These are phyloP conservation scores for Bos javanicus DNA, from an alignment of 2,113 vertebrate species.

Conservation along the genomic window DNA sequence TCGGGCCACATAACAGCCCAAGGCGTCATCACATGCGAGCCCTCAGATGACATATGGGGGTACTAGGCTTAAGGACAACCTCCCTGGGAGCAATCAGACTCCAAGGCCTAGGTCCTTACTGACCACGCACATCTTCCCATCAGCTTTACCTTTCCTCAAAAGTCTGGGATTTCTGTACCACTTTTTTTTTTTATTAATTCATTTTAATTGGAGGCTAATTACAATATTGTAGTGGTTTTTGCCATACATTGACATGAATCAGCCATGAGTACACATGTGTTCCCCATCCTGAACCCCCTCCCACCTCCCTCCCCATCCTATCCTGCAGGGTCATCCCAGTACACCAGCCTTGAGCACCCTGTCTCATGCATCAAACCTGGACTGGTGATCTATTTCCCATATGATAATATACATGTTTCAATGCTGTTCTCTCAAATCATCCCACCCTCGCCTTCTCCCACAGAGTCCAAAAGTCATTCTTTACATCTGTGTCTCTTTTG, in stretches of 20 bases:
- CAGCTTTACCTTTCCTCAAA: not conserved
- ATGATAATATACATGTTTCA: not conserved
- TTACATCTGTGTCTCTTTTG: not conserved
- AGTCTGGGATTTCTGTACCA: not conserved
- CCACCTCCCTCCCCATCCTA: not conserved
- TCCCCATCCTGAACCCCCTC: not conserved
- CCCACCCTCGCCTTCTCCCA: not conserved
- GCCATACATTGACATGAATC: not conserved
- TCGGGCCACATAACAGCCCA: not conserved
- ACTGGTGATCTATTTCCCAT: not conserved
- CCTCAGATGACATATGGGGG: not conserved
- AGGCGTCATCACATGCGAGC: not conserved
- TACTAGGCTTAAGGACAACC: not conserved
- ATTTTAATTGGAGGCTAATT: not conserved
- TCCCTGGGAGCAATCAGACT: not conserved
- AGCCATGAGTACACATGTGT: not conserved
- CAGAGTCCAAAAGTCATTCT: not conserved
- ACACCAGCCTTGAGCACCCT: not conserved
- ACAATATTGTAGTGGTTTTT: not conserved
- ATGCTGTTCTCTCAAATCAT: not conserved
- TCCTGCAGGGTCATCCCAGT: not conserved
- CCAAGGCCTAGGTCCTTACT: not conserved
- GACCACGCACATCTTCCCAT: not conserved
- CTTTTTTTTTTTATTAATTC: not conserved
- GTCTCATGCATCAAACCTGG: not conserved